Evolutionary conservation across 2,113 vertebrate genomes (phyloP), one percentile per base, ranked within the genome.

Genomic region (Varanus salvator): DNA sequence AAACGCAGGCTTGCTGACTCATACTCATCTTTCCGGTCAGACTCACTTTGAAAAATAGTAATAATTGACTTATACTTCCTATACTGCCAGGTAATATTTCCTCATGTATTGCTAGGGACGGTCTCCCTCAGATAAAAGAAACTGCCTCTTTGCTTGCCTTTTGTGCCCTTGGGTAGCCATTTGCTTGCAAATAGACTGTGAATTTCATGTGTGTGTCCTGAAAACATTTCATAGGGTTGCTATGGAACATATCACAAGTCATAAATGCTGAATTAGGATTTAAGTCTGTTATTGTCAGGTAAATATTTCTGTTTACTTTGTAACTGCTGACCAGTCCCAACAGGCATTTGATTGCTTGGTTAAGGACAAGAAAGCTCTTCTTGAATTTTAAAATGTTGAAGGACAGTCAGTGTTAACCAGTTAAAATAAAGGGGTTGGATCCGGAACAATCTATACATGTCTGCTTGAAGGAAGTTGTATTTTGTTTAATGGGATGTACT

Each of bases 21-120:
- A 60, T 80, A 87, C 84, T 89, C 89, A 93, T 88, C 91, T 97
- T 93, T 96, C 92, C 87, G 87, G 94, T 87, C 34, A 87, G 92
- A 95, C 89, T 85, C 48, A 78, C 93, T 93, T 95, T 90, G 92
- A 93, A 93, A 84, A 90, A 93, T 64, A 44, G 25, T 21, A 29
- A 83, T 75, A 75, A 72, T 38, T 84, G 83, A 91, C 90, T 91
- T 90, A 85, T 31, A 85, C n/a, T 86, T 87, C 88, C 91, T 93
- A 0, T 92, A 69, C 95, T 91, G 94, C 92, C 14, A 72, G 72
- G 84, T 76, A 83, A 60, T 71, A 44, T 50, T 83, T 85, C 52
- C 64, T 86, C 66, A 57, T 86, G 92, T 83, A 48, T 83, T 86
- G 91, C 83, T 0, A 3, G 82, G 91, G 86, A 89, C 34, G 23